phyloP scores from a whole-genome alignment of 1,140 invertebrate species.

The Diorhabda sublineata region DNA sequence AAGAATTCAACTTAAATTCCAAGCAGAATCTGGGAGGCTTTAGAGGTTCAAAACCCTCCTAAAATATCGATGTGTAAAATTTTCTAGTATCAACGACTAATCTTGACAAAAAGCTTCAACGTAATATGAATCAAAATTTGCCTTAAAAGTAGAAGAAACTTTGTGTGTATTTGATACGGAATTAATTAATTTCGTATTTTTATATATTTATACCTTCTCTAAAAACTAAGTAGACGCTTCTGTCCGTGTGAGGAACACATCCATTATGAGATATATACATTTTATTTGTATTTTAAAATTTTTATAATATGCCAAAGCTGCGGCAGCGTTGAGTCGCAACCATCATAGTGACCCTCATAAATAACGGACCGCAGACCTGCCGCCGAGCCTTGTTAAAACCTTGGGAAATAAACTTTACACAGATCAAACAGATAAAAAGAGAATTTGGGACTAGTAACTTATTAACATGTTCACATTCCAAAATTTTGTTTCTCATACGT shows the following conservation, averaged over 20 bases:
- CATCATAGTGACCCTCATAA: conserved; percentile 18
- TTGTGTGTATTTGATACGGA: too few species aligned
- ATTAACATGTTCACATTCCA: conserved; percentile 23
- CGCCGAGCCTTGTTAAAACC: conserved; percentile 19
- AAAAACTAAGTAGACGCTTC: not conserved
- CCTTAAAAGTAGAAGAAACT: too few species aligned
- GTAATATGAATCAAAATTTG: too few species aligned
- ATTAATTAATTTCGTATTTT: too few species aligned
- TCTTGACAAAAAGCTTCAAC: too few species aligned
- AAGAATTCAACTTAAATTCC: too few species aligned
- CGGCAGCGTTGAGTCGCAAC: conserved; percentile 8
- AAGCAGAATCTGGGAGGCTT: too few species aligned
- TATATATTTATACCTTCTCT: too few species aligned
- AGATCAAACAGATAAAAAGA: conserved; percentile 18
- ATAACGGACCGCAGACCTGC: conserved; percentile 10
- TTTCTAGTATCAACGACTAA: too few species aligned
- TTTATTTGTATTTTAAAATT: conserved; percentile 20
- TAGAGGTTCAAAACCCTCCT: too few species aligned
- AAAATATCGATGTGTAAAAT: too few species aligned
- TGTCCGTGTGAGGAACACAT: not conserved
- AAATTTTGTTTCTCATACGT: conserved; percentile 18
- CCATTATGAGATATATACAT: conserved; percentile 9
- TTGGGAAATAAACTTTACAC: conserved; percentile 23
- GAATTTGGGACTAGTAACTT: conserved; percentile 21
- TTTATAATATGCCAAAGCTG: conserved; percentile 18